phyloP scores from a whole-genome alignment of 2,888 invertebrate genomes.

The Carcina quercana region DNA sequence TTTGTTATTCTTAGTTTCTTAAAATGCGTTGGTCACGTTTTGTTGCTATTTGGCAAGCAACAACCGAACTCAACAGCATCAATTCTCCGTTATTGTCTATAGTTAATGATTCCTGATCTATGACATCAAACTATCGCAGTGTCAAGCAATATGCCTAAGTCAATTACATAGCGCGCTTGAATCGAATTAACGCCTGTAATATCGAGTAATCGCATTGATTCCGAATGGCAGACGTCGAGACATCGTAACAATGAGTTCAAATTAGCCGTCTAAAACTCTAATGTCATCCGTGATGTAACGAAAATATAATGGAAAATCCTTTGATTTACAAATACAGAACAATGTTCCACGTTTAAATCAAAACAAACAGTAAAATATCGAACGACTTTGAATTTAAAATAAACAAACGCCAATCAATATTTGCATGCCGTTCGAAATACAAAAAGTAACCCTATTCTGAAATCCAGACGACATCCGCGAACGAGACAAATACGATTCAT shows the following conservation, averaged over 20 bases:
- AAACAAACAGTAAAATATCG: conserved; percentile 1
- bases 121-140: conserved; percentile 33
- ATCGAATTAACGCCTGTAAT: conserved; percentile 27
- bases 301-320: background rate
- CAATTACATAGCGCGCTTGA: conserved; percentile 31
- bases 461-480: conserved; percentile 11
- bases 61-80: too few relatives aligned
- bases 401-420: conserved; percentile 2
- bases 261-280: too few relatives aligned
- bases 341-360: background rate
- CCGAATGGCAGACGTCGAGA: conserved; percentile 26
- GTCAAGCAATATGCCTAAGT: conserved; percentile 33
- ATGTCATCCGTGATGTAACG: too few relatives aligned
- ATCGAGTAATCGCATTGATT: conserved; percentile 39
- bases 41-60: too few relatives aligned
- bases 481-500: conserved; percentile 33
- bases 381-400: conserved; percentile 7
- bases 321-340: background rate
- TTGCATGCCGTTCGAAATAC: conserved; percentile 2
- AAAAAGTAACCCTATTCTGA: conserved; percentile 22
- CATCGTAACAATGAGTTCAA: too few relatives aligned
- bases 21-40: too few relatives aligned
- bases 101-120: conserved; percentile 41
- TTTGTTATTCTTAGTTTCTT: too few relatives aligned
- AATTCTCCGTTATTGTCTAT: too few relatives aligned